Conservation (phyloP, 2,797 vertebrate species). For the Morelia viridis region DNA sequence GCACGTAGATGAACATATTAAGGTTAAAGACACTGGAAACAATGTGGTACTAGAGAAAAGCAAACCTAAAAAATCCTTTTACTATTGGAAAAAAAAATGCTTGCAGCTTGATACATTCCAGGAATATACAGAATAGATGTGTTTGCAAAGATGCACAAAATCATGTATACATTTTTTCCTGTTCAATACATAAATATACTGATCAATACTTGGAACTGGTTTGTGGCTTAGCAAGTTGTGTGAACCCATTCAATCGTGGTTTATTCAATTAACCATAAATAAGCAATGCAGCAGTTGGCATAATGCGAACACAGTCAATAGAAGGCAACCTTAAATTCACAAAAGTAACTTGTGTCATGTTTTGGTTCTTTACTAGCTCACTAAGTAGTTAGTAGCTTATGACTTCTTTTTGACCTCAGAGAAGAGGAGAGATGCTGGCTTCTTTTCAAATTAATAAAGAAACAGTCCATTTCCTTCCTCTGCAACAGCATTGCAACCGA, state of each 20-base stretch:
- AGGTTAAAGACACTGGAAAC: neutral
- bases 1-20: neutral
- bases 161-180: neutral
- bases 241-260: too few species aligned
- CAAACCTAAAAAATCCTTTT: neutral
- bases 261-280: neutral
- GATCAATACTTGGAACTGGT: neutral
- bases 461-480: neutral
- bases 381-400: neutral
- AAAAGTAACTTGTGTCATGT: neutral
- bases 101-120: neutral
- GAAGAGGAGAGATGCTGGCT: neutral
- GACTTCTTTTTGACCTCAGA: neutral
- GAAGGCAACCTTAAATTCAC: neutral
- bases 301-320: neutral
- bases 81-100: neutral
- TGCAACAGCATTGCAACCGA: neutral
- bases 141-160: neutral
- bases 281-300: neutral
- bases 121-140: neutral
- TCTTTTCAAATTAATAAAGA: neutral
- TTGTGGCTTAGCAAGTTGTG: too few species aligned
- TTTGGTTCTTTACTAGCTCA: neutral
- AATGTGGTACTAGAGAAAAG: neutral
- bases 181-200: neutral